Percentiles rank a stretch among this genome's conserved stretches.
These are phyloP conservation scores for Vespertilio murinus DNA, from an alignment of 2,797 vertebrate species.

Conservation along the genomic window DNA sequence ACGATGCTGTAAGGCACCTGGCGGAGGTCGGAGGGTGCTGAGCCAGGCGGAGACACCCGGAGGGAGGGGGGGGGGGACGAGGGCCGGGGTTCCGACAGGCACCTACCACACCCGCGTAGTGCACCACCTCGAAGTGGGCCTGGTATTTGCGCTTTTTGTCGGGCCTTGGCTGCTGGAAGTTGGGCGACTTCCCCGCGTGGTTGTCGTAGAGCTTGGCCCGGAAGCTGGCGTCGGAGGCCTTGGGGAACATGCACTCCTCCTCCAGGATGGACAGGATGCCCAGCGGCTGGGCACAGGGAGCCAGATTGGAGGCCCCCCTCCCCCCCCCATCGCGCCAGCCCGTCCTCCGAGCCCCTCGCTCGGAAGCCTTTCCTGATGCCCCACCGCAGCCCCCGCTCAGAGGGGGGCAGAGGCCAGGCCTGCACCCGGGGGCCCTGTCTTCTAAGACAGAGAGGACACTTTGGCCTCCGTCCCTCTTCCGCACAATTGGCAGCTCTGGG, in stretches of 20 bases:
- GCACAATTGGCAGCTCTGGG: background rate
- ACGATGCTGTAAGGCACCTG: conserved; percentile 94
- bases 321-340: background rate
- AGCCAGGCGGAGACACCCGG: background rate
- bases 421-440: background rate
- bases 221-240: conserved; percentile 92
- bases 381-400: background rate
- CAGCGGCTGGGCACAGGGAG: conserved; percentile 86
- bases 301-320: background rate
- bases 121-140: conserved; percentile 94
- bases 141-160: conserved; percentile 96
- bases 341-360: background rate
- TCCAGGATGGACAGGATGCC: conserved; percentile 97
- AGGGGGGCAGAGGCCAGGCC: background rate
- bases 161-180: conserved; percentile 93
- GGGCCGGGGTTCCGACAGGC: background rate
- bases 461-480: background rate
- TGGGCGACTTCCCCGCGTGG: conserved; percentile 93
- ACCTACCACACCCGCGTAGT: conserved; percentile 96
- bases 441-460: background rate
- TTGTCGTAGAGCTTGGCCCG: conserved; percentile 96
- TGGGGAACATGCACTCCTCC: conserved; percentile 98
- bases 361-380: background rate
- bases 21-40: background rate
- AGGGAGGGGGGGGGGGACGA: background rate